phyloP scores from a whole-genome alignment of 2,888 invertebrate species.

The Oligia latruncula region DNA sequence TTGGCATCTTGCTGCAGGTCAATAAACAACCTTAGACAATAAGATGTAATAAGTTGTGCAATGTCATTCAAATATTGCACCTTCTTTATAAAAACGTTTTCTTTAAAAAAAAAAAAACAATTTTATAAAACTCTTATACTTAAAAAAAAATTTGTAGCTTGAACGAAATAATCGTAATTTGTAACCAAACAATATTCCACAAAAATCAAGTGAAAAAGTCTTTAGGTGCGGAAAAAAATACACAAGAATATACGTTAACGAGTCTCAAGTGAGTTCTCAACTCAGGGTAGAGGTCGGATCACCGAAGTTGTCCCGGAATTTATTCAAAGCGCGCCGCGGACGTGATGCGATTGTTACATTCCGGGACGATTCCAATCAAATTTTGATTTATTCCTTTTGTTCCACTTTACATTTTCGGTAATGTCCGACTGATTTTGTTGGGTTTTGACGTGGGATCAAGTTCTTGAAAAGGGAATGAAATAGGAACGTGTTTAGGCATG shows the following conservation, averaged over 20 bases:
- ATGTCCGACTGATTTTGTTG: conserved; percentile 71
- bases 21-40: background rate
- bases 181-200: background rate
- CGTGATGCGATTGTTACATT: conserved; percentile 83
- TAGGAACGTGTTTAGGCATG: conserved; percentile 19
- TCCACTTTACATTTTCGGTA: conserved; percentile 72
- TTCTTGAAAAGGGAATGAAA: conserved; percentile 38
- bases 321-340: conserved; percentile 80
- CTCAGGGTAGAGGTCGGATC: conserved; percentile 63
- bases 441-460: conserved; percentile 61
- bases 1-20: background rate
- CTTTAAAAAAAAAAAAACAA: too few relatives aligned
- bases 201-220: background rate
- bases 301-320: conserved; percentile 74
- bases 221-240: background rate
- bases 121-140: too few relatives aligned
- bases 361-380: conserved; percentile 78
- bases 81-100: too few relatives aligned
- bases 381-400: conserved; percentile 82
- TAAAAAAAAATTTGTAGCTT: background rate
- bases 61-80: background rate
- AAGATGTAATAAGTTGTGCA: background rate
- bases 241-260: background rate
- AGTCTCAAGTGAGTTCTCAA: conserved; percentile 44
- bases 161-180: background rate